phyloP scores from a whole-genome alignment of 2,797 vertebrate genomes.

The Heliangelus exortis region DNA sequence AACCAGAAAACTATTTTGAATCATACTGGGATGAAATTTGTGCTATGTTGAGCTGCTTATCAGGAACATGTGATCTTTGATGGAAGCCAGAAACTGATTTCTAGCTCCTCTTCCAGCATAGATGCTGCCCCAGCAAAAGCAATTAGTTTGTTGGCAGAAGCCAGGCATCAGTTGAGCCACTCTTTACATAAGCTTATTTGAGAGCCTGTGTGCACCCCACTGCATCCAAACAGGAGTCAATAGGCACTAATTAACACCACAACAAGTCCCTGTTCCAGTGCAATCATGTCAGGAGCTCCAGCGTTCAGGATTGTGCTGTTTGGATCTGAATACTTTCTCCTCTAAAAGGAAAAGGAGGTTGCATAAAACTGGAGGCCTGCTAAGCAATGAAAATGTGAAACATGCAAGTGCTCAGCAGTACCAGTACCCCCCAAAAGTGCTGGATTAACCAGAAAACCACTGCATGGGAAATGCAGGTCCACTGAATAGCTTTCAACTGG shows the following conservation, averaged over 20 bases:
- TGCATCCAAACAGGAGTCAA: conserved; percentile 37
- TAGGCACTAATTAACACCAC: conserved; percentile 51
- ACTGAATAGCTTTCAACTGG: not conserved
- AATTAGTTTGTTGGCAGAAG: conserved; percentile 40
- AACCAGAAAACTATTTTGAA: not conserved
- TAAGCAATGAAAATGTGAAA: not conserved
- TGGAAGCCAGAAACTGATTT: not conserved
- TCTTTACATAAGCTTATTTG: conserved; percentile 26
- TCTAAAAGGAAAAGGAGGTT: not conserved
- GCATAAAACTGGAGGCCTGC: not conserved
- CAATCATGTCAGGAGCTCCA: not conserved
- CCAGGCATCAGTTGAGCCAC: not conserved
- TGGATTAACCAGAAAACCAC: not conserved
- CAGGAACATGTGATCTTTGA: not conserved
- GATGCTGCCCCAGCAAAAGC: not conserved
- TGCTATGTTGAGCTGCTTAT: not conserved
- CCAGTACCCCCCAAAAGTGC: not conserved
- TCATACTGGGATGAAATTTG: not conserved
- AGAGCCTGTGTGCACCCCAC: not conserved
- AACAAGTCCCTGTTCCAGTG: not conserved
- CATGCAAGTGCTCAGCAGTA: not conserved
- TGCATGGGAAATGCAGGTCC: not conserved
- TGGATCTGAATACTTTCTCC: not conserved
- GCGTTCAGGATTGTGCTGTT: fast-evolving
- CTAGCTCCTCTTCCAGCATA: not conserved